Base-by-base conservation (phyloP, 2,113 vertebrate species). In the Electrona antarctica region DNA sequence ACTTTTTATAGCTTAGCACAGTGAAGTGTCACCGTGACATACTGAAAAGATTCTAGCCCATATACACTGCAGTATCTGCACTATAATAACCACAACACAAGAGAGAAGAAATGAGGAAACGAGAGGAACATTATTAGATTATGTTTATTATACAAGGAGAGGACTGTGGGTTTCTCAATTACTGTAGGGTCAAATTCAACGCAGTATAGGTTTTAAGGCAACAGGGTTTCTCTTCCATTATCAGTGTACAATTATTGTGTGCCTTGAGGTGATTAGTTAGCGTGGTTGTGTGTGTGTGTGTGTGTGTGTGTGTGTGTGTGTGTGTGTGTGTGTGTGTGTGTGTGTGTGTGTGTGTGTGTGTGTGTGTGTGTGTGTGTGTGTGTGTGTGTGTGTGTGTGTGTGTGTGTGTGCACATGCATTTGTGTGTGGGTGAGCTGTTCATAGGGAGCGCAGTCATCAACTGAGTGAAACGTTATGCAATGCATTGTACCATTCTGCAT, bases 241-340 rank as follows among this genome's bases (percentile, higher is more conserved):
- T 68, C 52, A 58, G 33, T 64, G n/a, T 60, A 46, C 56, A 12
- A 80, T 52, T 21, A 80, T 52, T 21, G 21, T 80, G 71, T 74
- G 65, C 46, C 67, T 10, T 0, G 7, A 49, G 52, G 55, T 56
- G 48, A 0, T 52, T 1, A 3, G 0, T 10, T 46, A 57, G 51
- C 13, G 47, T 60, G 51, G 74, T 56, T 69, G 11, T 46, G 59
- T 46, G 59, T 60, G 55, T 41, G 15, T 65, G 50, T 64, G 14
- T 61, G 58, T 51, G n/a, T 67, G 12, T 52, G 49, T 69, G 55
- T 48, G 51, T 21, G 8, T 56, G 33, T 41, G 33, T 41, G 33
- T 41, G 33, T 41, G 33, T 41, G 33, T 41, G 33, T 41, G 33
- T 41, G 33, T 41, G 33, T 41, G 33, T 41, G 33, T 41, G 33